Percentiles rank a stretch among this genome's conserved stretches.
Evolutionary conservation across 1,140 invertebrate species (phyloP).

Genomic region (Drosophila varians): DNA sequence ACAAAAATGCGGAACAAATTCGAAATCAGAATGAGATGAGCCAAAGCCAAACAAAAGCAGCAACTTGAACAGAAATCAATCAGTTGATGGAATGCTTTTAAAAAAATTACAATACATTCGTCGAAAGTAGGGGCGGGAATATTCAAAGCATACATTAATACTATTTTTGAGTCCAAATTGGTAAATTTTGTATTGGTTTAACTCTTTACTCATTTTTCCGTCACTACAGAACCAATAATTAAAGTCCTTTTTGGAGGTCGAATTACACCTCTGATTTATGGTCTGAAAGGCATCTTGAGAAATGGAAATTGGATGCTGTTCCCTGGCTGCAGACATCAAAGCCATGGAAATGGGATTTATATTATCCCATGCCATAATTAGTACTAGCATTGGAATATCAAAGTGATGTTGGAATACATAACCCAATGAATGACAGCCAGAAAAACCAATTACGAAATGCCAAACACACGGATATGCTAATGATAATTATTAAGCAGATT

Average conservation of each 20-base stretch:
- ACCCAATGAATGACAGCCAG: slow-evolving; percentile 16
- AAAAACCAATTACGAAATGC: slow-evolving; percentile 34
- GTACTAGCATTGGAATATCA: not conserved
- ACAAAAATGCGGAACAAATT: slow-evolving; percentile 26
- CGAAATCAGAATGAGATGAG: slow-evolving; percentile 1
- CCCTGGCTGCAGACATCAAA: slow-evolving; percentile 23
- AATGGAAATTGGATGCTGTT: slow-evolving; percentile 16
- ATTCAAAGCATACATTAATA: slow-evolving; percentile 17
- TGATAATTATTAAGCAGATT: not conserved
- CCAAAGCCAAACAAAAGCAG: slow-evolving; percentile 22
- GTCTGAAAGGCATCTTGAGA: not conserved
- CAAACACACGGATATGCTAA: slow-evolving; percentile 22
- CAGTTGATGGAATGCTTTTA: slow-evolving; percentile 75
- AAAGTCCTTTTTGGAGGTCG: not conserved
- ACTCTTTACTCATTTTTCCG: not conserved
- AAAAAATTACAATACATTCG: slow-evolving; percentile 58
- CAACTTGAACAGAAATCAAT: slow-evolving; percentile 53
- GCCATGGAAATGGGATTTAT: slow-evolving; percentile 23
- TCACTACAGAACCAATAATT: slow-evolving; percentile 16
- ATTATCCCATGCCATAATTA: slow-evolving; percentile 18
- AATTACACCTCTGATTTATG: slow-evolving; percentile 33
- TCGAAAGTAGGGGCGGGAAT: not conserved
- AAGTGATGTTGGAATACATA: not conserved
- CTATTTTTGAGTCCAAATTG: slow-evolving; percentile 5
- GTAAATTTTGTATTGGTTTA: not conserved